A percentile compares a stretch with the other conserved stretches of the same genome.
Conservation (phyloP, 1,140 invertebrate genomes). For the Oryctes rhinoceros region DNA sequence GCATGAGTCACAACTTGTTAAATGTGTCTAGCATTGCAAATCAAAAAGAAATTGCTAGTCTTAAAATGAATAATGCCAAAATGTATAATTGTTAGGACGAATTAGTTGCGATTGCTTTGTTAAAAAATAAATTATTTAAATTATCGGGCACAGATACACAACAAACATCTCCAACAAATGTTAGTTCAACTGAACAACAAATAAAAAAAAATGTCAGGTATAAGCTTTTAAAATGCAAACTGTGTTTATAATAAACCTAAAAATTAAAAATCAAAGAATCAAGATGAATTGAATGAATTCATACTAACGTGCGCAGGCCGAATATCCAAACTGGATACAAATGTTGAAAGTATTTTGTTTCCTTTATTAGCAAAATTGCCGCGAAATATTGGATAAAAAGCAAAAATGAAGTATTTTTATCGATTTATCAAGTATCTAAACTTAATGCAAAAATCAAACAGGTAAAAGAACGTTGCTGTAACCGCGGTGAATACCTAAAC, state of each 20-base stretch:
- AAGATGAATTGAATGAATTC: slow-evolving; percentile 32
- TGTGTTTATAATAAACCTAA: slow-evolving; percentile 35
- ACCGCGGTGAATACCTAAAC: too few relatives aligned
- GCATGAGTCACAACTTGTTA: slow-evolving; percentile 36
- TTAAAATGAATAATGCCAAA: slow-evolving; percentile 33
- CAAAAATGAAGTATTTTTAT: too few relatives aligned
- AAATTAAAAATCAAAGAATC: slow-evolving; percentile 36
- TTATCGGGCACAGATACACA: background rate
- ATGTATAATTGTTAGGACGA: slow-evolving; percentile 43
- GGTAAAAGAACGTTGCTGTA: background rate
- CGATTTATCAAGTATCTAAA: background rate
- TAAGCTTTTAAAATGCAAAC: slow-evolving; percentile 36
- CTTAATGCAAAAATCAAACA: background rate
- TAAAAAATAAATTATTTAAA: slow-evolving; percentile 37
- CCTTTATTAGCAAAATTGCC: background rate
- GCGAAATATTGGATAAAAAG: too few relatives aligned
- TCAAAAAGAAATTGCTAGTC: slow-evolving; percentile 28
- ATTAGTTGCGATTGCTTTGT: slow-evolving; percentile 23
- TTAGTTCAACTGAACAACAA: background rate
- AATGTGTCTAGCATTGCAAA: slow-evolving; percentile 26
- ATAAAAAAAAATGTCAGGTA: slow-evolving; percentile 35
- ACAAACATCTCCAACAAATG: background rate
- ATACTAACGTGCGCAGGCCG: slow-evolving; percentile 25
- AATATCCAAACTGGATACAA: background rate
- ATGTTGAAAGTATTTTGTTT: background rate